phyloP scores from a whole-genome alignment of 2,888 invertebrate genomes.

The Polyommatus icarus region DNA sequence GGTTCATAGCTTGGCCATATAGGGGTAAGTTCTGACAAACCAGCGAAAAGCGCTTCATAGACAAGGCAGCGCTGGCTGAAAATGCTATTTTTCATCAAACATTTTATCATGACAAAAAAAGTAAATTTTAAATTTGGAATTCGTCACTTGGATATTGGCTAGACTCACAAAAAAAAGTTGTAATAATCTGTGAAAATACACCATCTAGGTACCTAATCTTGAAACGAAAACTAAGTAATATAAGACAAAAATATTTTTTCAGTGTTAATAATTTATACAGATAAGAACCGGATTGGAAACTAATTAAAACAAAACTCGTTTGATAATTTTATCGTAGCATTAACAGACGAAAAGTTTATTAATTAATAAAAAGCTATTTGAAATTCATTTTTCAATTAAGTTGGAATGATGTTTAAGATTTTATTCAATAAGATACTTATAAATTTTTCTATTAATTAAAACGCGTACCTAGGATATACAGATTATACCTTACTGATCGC shows the following conservation, averaged over 20 bases:
- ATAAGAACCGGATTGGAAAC: constrained; percentile 18
- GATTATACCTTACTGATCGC: not conserved
- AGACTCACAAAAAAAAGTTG: too few relatives aligned
- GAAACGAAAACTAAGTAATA: not conserved
- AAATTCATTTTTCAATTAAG: constrained; percentile 9
- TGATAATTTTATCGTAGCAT: constrained; percentile 1
- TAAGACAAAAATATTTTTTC: not conserved
- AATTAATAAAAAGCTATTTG: constrained; percentile 18
- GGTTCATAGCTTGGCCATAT: constrained; percentile 56
- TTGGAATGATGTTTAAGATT: constrained; percentile 12
- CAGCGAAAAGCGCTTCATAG: constrained; percentile 70
- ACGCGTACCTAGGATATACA: not conserved
- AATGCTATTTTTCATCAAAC: not conserved
- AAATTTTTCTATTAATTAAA: constrained; percentile 1
- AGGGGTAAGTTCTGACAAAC: constrained; percentile 57
- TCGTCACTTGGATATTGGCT: not conserved
- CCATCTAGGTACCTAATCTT: too few relatives aligned
- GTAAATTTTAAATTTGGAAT: too few relatives aligned
- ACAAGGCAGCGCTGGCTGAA: constrained; percentile 43
- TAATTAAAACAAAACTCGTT: constrained; percentile 22
- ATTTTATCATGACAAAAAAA: too few relatives aligned
- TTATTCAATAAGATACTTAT: constrained; percentile 2
- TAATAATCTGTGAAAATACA: too few relatives aligned
- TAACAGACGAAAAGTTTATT: constrained; percentile 21
- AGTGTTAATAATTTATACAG: constrained; percentile 8